Percentiles rank a stretch among this genome's conserved stretches.
Conservation (phyloP, 35 echinoderm and acorn worm species). For the Anneissia japonica region DNA sequence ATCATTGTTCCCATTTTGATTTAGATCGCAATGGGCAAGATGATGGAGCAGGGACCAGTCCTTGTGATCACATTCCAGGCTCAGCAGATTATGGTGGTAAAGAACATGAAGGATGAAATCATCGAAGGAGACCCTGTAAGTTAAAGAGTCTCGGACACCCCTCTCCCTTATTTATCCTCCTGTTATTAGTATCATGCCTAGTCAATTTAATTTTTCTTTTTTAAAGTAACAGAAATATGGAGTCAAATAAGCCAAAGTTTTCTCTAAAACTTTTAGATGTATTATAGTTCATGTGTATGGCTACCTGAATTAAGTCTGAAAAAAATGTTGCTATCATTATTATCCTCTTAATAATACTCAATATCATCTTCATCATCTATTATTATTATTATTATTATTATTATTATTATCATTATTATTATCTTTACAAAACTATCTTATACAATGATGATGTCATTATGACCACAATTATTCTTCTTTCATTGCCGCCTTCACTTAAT, state of each 20-base stretch:
- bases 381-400: too few species aligned
- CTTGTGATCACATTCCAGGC: constrained; percentile 79
- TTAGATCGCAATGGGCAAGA: constrained; percentile 94
- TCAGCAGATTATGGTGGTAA: constrained; percentile 84
- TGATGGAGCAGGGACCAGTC: constrained; percentile 98
- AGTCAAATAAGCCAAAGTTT: too few species aligned
- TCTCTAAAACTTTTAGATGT: too few species aligned
- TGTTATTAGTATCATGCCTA: too few species aligned
- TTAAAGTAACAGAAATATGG: too few species aligned
- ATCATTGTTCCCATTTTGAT: background rate
- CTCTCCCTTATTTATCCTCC: too few species aligned
- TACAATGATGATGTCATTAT: background rate
- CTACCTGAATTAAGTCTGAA: too few species aligned
- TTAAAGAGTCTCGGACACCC: too few species aligned
- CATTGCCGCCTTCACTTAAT: too few species aligned
- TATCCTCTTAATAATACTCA: background rate
- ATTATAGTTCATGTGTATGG: too few species aligned
- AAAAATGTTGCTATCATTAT: too few species aligned
- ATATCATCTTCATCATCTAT: background rate
- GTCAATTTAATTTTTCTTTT: too few species aligned
- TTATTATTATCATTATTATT: background rate
- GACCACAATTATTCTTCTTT: background rate
- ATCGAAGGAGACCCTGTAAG: constrained; percentile 92
- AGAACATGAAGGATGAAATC: constrained; percentile 70
- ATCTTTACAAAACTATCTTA: background rate